These are phyloP conservation scores for Pogona vitticeps DNA, from an alignment of 2,113 vertebrate genomes.

Conservation along the genomic window DNA sequence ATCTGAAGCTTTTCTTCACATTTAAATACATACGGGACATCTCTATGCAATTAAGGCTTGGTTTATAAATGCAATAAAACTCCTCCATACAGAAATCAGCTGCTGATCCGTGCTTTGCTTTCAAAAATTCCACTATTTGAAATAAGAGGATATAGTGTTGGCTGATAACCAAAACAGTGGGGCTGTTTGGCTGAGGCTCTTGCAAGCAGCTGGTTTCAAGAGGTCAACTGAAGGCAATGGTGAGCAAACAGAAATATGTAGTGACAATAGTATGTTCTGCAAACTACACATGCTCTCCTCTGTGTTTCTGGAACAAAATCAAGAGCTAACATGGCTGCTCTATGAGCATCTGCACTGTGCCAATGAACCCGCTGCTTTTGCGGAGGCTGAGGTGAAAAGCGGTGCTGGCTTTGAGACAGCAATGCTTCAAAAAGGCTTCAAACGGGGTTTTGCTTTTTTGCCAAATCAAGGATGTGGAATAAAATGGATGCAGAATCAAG, in stretches of 20 bases:
- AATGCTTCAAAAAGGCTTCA: not conserved
- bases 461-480: conserved; percentile 25
- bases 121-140: conserved; percentile 33
- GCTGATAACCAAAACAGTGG: conserved; percentile 22
- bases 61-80: not conserved
- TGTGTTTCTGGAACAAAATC: not conserved
- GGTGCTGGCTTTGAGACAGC: not conserved
- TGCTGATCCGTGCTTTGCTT: not conserved
- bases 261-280: not conserved
- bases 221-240: not conserved
- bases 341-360: not conserved
- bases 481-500: not conserved
- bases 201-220: conserved; percentile 38
- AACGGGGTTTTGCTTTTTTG: not conserved
- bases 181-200: conserved; percentile 17
- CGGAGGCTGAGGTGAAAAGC: not conserved
- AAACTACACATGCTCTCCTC: not conserved
- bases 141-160: conserved; percentile 21
- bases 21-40: not conserved
- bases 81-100: not conserved
- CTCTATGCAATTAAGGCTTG: not conserved
- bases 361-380: conserved; percentile 14
- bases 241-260: conserved; percentile 20
- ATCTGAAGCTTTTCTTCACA: not conserved
- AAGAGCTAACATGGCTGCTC: not conserved